These are phyloP conservation scores for Brachystomella parvula DNA, from an alignment of 1,140 invertebrate species.

Conservation along the genomic window DNA sequence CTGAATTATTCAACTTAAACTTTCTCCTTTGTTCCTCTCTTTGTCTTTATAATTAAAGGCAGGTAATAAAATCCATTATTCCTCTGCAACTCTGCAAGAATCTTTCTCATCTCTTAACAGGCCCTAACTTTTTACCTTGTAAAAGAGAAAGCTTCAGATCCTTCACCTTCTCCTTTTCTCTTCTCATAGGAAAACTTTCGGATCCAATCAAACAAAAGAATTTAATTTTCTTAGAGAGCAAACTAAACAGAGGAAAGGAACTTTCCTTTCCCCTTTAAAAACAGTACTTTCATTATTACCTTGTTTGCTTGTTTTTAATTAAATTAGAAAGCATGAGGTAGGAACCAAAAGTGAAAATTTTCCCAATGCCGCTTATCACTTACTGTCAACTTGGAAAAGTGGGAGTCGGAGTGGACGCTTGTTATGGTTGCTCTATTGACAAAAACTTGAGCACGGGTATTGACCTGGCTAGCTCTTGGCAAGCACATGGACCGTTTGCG, in stretches of 20 bases:
- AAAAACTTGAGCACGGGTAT: no score
- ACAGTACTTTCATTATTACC: no score
- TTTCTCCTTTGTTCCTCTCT: slow-evolving; percentile 3
- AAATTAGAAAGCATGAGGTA: no score
- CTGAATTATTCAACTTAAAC: background rate
- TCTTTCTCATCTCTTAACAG: background rate
- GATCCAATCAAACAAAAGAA: slow-evolving; percentile 10
- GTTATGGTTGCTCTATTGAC: no score
- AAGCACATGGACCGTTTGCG: no score
- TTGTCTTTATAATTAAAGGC: slow-evolving; percentile 2
- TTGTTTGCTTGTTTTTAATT: no score
- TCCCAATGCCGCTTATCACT: no score
- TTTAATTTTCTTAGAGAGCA: slow-evolving; percentile 3
- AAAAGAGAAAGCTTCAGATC: background rate
- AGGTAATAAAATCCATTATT: slow-evolving; percentile 8
- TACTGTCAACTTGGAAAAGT: no score
- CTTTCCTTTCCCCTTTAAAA: background rate
- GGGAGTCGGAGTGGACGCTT: no score
- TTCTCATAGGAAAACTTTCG: background rate
- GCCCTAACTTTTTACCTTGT: background rate
- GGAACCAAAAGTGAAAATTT: no score
- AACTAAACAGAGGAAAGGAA: slow-evolving; percentile 7
- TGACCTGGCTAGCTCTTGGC: no score
- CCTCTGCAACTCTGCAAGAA: no score
- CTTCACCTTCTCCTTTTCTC: background rate